These are phyloP conservation scores for Ormyrus nitidulus DNA, from an alignment of 2,888 invertebrate species.

Conservation along the genomic window DNA sequence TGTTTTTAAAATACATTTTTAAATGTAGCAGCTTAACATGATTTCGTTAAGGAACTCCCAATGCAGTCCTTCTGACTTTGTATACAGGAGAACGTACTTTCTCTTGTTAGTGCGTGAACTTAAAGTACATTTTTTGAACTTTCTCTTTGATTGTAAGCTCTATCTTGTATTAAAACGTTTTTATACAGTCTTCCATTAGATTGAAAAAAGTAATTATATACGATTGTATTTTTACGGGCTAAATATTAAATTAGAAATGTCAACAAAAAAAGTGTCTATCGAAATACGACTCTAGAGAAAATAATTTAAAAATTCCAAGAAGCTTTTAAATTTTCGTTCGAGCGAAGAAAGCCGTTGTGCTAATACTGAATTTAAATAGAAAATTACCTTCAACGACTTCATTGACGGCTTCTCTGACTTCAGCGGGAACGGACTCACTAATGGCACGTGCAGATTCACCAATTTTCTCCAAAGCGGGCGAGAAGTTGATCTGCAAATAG, in stretches of 20 bases:
- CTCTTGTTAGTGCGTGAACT: constrained; percentile 10
- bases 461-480: constrained; percentile 72
- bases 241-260: too few species aligned
- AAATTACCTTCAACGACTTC: constrained; percentile 78
- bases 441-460: constrained; percentile 74
- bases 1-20: neutral
- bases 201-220: too few species aligned
- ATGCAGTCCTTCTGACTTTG: neutral
- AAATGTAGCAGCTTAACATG: neutral
- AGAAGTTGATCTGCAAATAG: constrained; percentile 69
- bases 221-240: too few species aligned
- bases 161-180: neutral
- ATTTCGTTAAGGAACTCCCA: constrained; percentile 11
- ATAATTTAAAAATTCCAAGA: too few species aligned
- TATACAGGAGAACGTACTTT: neutral
- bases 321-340: too few species aligned
- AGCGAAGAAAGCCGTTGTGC: too few species aligned
- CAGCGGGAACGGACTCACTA: constrained; percentile 78
- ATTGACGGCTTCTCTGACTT: constrained; percentile 78
- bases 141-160: neutral
- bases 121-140: neutral
- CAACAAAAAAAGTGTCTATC: too few species aligned
- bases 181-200: too few species aligned
- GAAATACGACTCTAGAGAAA: too few species aligned
- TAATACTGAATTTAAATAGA: neutral